A percentile compares a stretch with the other conserved stretches of the same genome.
phyloP scores from a whole-genome alignment of 2,888 invertebrate genomes.

The Temnothorax unifasciatus region DNA sequence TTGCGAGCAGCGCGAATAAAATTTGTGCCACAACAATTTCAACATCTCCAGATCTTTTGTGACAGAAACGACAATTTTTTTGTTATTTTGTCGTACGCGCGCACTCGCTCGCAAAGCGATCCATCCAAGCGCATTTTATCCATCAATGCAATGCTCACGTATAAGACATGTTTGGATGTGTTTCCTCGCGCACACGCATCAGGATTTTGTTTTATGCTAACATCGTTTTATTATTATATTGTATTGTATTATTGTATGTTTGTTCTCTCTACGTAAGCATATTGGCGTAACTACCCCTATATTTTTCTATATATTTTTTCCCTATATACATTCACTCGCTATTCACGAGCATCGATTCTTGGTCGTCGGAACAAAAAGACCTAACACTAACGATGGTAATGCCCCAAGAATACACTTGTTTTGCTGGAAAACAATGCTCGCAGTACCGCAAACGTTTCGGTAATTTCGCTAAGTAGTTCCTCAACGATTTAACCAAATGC shows the following conservation, averaged over 20 bases:
- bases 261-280: not conserved
- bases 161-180: not conserved
- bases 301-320: not conserved
- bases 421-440: constrained; percentile 27
- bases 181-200: too few species aligned
- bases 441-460: constrained; percentile 33
- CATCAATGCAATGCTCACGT: not conserved
- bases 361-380: not conserved
- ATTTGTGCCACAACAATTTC: not conserved
- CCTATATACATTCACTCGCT: not conserved
- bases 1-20: constrained; percentile 11
- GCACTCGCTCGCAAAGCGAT: not conserved
- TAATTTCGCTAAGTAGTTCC: constrained; percentile 68
- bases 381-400: not conserved
- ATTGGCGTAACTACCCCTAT: not conserved
- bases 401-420: constrained; percentile 9
- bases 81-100: not conserved
- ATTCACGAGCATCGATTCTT: constrained; percentile 6
- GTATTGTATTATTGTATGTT: not conserved
- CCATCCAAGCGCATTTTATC: not conserved
- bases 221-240: not conserved
- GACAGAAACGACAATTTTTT: constrained; percentile 3
- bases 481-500: constrained; percentile 71
- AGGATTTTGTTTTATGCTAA: not conserved
- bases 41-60: constrained; percentile 20